Evolutionary conservation across 2,113 vertebrate genomes (phyloP).

Genomic region (Tragelaphus scriptus): DNA sequence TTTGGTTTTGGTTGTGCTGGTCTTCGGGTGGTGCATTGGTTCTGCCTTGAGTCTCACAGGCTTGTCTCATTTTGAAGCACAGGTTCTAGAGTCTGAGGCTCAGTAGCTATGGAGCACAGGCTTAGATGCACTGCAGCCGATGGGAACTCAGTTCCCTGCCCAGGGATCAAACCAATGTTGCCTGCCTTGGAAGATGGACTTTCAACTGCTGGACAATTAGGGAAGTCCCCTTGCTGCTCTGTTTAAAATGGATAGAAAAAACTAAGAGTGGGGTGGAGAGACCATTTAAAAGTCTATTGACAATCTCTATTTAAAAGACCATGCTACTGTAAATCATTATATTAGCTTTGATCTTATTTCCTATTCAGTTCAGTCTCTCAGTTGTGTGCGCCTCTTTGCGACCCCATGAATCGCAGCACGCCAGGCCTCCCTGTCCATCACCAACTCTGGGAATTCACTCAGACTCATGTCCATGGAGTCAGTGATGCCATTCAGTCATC

Average conservation of each 20-base stretch:
- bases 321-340: not conserved
- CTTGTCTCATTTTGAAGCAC: accelerated
- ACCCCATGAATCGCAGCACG: too few species aligned
- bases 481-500: too few species aligned
- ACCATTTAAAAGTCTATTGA: not conserved
- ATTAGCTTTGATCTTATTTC: not conserved
- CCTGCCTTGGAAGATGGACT: not conserved
- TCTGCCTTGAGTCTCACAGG: not conserved
- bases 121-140: not conserved
- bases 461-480: too few species aligned
- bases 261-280: not conserved
- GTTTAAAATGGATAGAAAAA: not conserved
- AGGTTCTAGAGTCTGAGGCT: not conserved
- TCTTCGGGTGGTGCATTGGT: not conserved
- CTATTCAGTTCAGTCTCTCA: not conserved
- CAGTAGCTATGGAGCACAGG: not conserved
- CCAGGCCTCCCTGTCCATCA: too few species aligned
- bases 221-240: not conserved
- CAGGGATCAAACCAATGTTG: not conserved
- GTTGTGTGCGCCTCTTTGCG: too few species aligned
- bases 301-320: not conserved
- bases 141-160: not conserved
- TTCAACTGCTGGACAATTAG: not conserved
- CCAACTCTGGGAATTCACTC: too few species aligned
- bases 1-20: not conserved